Evolutionary conservation across 1,140 invertebrate genomes (phyloP).

Genomic region (Leptopilina boulardi): DNA sequence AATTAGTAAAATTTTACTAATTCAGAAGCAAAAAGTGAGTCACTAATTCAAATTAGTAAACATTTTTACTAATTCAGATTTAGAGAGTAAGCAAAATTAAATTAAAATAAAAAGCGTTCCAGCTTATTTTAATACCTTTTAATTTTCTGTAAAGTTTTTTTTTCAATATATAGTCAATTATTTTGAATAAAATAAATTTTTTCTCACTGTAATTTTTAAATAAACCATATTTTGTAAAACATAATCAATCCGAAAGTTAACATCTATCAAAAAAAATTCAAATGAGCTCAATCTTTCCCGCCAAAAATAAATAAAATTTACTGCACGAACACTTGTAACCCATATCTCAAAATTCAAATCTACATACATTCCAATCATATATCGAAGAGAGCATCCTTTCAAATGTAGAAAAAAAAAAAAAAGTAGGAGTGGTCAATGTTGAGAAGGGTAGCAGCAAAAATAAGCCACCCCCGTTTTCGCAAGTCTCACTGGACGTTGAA

Average conservation of each 20-base stretch:
- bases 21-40: no score
- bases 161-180: no score
- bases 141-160: no score
- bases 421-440: constrained; percentile 61
- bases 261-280: constrained; percentile 15
- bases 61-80: no score
- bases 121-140: no score
- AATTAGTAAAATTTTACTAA: no score
- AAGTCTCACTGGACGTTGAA: constrained; percentile 50
- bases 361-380: constrained; percentile 1
- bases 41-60: no score
- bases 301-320: constrained; percentile 6
- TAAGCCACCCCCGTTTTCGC: constrained; percentile 48
- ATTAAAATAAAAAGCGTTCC: no score
- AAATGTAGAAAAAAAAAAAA: constrained; percentile 40
- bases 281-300: constrained; percentile 33
- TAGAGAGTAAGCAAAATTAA: no score
- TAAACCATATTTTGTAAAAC: neutral
- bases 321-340: neutral
- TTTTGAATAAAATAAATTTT: no score
- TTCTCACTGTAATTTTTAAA: no score
- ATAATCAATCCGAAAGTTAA: neutral
- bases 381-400: neutral
- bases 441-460: constrained; percentile 40
- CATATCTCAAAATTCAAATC: constrained; percentile 1